phyloP scores from a whole-genome alignment of 2,888 invertebrate species.

The Nasonia oneida region DNA sequence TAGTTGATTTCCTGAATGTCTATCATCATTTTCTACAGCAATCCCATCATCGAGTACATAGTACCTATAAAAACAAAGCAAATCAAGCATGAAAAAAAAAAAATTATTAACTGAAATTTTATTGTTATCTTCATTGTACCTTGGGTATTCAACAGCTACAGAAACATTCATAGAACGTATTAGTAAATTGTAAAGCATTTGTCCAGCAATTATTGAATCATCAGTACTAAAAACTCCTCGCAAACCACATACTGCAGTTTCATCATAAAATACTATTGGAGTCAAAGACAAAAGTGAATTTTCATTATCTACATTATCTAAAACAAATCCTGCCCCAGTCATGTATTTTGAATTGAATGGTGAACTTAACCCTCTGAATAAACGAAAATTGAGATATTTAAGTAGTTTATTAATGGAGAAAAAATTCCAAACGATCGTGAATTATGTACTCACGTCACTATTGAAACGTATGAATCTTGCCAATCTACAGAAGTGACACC shows the following conservation, averaged over 20 bases:
- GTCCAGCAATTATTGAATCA: slow-evolving; percentile 80
- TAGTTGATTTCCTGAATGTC: slow-evolving; percentile 67
- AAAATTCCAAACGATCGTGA: slow-evolving; percentile 17
- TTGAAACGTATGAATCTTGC: slow-evolving; percentile 84
- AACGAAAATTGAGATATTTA: slow-evolving; percentile 42
- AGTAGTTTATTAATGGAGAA: slow-evolving; percentile 33
- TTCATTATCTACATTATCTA: slow-evolving; percentile 76
- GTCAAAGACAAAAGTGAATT: slow-evolving; percentile 69
- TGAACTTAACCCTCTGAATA: slow-evolving; percentile 81
- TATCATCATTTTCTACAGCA: slow-evolving; percentile 71
- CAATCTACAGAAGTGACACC: slow-evolving; percentile 85
- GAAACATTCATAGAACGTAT: slow-evolving; percentile 79
- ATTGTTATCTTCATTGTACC: slow-evolving; percentile 70
- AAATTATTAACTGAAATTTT: neutral
- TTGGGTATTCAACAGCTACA: slow-evolving; percentile 80
- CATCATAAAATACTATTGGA: slow-evolving; percentile 72
- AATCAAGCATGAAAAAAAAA: slow-evolving; percentile 3
- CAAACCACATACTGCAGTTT: slow-evolving; percentile 79
- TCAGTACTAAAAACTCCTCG: slow-evolving; percentile 81
- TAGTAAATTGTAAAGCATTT: slow-evolving; percentile 80
- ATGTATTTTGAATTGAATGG: slow-evolving; percentile 81
- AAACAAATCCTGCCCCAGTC: slow-evolving; percentile 80
- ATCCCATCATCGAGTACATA: slow-evolving; percentile 72
- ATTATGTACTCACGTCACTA: slow-evolving; percentile 82
- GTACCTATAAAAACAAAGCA: slow-evolving; percentile 68